Evolutionary conservation across 1,140 invertebrate species (phyloP), one percentile per base, ranked within the genome.

Genomic region (Neotoxoptera formosana): DNA sequence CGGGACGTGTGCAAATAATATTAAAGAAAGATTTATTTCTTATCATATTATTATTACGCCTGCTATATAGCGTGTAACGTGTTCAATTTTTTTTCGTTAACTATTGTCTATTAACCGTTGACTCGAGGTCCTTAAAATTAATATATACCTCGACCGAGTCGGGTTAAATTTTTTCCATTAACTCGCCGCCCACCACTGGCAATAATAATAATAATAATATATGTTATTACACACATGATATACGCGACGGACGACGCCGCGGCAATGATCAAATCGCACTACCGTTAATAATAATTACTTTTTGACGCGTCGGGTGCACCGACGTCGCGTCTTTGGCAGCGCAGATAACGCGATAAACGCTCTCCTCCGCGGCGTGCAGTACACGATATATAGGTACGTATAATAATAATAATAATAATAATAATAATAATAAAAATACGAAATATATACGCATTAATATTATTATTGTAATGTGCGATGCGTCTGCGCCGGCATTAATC

Each of bases 221-320:
- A 36, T 83, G 81, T 83, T 83, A 83, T 83, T 83, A 83, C 21
- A 86, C 41, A 41, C 47, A 86, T n/a, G n/a, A n/a, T n/a, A 86
- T 45, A 86, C 47, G 41, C 34, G 36, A 86, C 25, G 83, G 36
- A 3, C 9, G 36, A 3, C 9, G 41, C 41, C 14, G 81, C 36
- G 21, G 81, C 81, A 83, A 83, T 83, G 81, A 86, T 86, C 83
- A 41, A 86, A 86, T 86, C 83, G 83, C 83, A 86, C 83, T 86
- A 86, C 41, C 9, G 41, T 25, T 86, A 86, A 86, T 86, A 86
- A 86, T 86, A 86, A 86, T 86, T 86, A 86, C 83, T 45, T 86
- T 86, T 47, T 45, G 36, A 86, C 41, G 83, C 23, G 41, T 86
- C 23, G 81, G 34, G 7, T 83, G 21, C 81, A 83, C 81, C 81